Conservation (phyloP, 1,140 invertebrate genomes). For the Plectrocnemia conspersa region DNA sequence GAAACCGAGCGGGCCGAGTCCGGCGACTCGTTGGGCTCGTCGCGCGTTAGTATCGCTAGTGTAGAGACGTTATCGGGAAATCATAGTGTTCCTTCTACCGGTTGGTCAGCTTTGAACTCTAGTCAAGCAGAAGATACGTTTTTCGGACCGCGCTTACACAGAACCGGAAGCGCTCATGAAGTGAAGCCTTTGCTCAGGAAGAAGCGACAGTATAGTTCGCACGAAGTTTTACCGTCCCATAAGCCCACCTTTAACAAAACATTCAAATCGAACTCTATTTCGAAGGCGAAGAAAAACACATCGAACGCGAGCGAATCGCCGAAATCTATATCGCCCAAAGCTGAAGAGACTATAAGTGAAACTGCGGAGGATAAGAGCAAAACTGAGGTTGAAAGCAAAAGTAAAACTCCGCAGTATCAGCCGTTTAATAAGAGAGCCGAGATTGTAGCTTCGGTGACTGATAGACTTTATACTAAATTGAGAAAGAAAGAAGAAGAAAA, state of each 20-base stretch:
- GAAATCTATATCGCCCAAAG: not conserved
- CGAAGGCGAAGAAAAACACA: not conserved
- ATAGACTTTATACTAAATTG: slow-evolving; percentile 59
- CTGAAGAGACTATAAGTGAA: slow-evolving; percentile 10
- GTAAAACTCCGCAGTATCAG: slow-evolving; percentile 37
- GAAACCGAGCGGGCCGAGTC: slow-evolving; percentile 37
- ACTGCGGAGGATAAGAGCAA: slow-evolving; percentile 24
- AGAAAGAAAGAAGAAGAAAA: slow-evolving; percentile 58
- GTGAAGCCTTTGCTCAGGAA: slow-evolving; percentile 44
- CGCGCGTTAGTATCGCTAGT: slow-evolving; percentile 38
- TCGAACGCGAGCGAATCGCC: not conserved
- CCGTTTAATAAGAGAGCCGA: slow-evolving; percentile 53
- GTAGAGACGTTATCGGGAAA: slow-evolving; percentile 33
- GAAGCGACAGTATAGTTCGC: slow-evolving; percentile 46
- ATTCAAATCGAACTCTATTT: not conserved
- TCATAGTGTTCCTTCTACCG: slow-evolving; percentile 39
- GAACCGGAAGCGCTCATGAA: slow-evolving; percentile 46
- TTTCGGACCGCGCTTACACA: slow-evolving; percentile 44
- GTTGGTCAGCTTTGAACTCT: slow-evolving; percentile 39
- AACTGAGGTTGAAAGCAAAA: slow-evolving; percentile 35
- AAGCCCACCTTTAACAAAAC: not conserved
- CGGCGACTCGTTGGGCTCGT: slow-evolving; percentile 39
- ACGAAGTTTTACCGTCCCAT: slow-evolving; percentile 42
- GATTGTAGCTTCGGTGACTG: slow-evolving; percentile 65
- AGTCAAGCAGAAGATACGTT: slow-evolving; percentile 47